Percentiles rank a stretch among this genome's conserved stretches.
phyloP scores from a whole-genome alignment of 2,888 invertebrate species.

The Folsomia candida region DNA sequence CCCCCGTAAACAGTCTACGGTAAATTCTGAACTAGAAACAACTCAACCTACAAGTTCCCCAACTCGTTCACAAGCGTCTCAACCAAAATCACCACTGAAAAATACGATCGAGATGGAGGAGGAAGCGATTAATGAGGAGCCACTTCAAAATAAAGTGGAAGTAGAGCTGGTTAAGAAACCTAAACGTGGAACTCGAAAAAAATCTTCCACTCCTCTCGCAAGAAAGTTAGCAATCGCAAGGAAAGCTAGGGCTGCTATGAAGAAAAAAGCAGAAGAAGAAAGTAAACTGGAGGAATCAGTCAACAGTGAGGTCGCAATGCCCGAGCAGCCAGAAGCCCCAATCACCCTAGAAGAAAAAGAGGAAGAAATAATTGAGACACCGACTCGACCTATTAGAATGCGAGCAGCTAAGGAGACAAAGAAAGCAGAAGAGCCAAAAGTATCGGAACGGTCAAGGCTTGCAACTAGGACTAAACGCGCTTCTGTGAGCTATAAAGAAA shows the following conservation, averaged over 20 bases:
- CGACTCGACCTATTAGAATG: background rate
- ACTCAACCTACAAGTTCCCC: no score
- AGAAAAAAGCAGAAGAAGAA: background rate
- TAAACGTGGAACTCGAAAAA: background rate
- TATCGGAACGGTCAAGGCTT: background rate
- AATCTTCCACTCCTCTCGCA: background rate
- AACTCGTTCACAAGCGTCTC: no score
- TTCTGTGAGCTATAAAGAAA: background rate
- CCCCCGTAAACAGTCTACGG: no score
- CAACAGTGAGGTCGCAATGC: background rate
- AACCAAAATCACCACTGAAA: no score
- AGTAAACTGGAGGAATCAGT: background rate
- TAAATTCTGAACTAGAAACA: no score
- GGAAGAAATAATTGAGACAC: background rate
- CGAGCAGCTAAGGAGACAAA: slow-evolving; percentile 6
- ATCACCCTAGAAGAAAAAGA: background rate
- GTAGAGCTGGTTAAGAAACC: no score
- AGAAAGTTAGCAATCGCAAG: background rate
- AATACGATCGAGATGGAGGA: no score
- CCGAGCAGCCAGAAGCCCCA: background rate
- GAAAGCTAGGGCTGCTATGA: background rate
- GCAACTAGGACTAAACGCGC: background rate
- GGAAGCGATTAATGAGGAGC: no score
- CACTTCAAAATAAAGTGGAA: no score
- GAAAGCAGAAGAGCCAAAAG: background rate